Conservation (phyloP, 1,140 invertebrate genomes). For the Teleopsis dalmanni region DNA sequence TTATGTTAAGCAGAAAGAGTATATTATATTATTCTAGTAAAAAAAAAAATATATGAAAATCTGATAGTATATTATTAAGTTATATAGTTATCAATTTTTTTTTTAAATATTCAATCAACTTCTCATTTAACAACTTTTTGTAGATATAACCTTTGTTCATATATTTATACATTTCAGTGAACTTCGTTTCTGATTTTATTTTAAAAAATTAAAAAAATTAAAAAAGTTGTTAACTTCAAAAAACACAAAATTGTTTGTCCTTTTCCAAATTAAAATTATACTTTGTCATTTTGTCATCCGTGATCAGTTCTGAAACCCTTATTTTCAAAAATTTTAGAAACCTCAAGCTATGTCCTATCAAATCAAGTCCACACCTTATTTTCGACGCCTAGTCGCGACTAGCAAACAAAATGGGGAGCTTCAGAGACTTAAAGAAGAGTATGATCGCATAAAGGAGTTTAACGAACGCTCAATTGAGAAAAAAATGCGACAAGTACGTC, state of each 20-base stretch:
- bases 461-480: conserved; percentile 37
- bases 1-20: too few species aligned
- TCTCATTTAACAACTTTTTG: too few species aligned
- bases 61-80: too few species aligned
- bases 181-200: too few species aligned
- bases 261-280: not conserved
- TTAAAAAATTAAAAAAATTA: not conserved
- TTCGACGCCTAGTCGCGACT: conserved; percentile 29
- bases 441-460: conserved; percentile 35
- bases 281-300: not conserved
- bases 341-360: conserved; percentile 27
- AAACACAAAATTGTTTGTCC: conserved; percentile 1
- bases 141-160: too few species aligned
- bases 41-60: too few species aligned
- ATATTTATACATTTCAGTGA: too few species aligned
- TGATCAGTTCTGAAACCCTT: too few species aligned
- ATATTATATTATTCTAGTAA: too few species aligned
- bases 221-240: not conserved
- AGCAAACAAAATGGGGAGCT: conserved; percentile 33
- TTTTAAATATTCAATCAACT: too few species aligned
- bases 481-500: conserved; percentile 35
- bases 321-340: not conserved
- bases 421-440: conserved; percentile 31
- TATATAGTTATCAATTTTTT: too few species aligned
- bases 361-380: conserved; percentile 35